Evolutionary conservation across 2,888 invertebrate species (phyloP), one percentile per base, ranked within the genome.

Genomic region (Eupeodes latifasciatus): DNA sequence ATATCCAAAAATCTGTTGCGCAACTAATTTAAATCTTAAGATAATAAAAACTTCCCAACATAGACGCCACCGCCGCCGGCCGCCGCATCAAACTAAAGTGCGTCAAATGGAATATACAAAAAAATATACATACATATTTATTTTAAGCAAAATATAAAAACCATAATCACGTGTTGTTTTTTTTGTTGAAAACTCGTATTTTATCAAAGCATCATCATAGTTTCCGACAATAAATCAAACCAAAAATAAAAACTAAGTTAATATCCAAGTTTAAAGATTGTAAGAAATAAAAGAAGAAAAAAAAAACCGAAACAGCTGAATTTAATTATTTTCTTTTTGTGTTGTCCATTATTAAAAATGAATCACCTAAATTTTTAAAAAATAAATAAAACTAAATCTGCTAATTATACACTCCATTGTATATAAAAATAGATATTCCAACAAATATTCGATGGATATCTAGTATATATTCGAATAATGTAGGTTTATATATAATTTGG

Each of bases 321-420:
- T 14, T 66, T 66, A 44, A 66, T 59, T 59, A 59, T 59, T 59
- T 59, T 36, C 59, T 49, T 49, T 47, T 66, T 47, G 27, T 27
- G 27, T 27, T 27, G 47, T 64, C 66, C 40, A 71, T 55, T 71
- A 12, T 55, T 71, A 12, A 71, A 55, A n/a, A 55, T 55, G 55
- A 71, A 11, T 71, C 71, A 55, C 36, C 16, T 4, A 51, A 36
- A 69, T 53, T n/a, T n/a, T 55, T 19, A 44, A 44, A 64, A 57
- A 19, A 62, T 5, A 19, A 5, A 36, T n/a, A 12, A 36, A 55
- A 53, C 34, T 44, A 71, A 71, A 71, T 71, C 69, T 69, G 69
- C 69, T 69, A 69, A 55, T 69, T 69, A 69, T 69, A 69, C 69
- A 69, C 53, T 55, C 51, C 53, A 53, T 69, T 69, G 69, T 69